These are phyloP conservation scores for Opisthocomus hoazin DNA, from an alignment of 2,113 vertebrate genomes.

Conservation along the genomic window DNA sequence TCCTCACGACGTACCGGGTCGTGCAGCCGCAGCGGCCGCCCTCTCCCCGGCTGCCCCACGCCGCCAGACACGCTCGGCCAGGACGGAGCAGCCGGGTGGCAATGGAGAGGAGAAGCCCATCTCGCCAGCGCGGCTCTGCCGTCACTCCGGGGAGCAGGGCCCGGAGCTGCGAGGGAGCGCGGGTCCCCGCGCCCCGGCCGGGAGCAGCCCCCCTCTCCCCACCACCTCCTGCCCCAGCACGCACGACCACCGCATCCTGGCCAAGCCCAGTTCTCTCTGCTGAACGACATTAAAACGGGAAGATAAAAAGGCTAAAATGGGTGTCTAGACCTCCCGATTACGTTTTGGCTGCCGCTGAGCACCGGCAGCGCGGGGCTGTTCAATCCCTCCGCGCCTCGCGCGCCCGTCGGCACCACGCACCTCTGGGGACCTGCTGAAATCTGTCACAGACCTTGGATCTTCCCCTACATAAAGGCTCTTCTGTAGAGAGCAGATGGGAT, in stretches of 20 bases:
- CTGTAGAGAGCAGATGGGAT: conserved; percentile 29
- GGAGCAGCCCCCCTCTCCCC: neutral
- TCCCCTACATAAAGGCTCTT: conserved; percentile 32
- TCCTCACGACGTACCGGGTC: fast-evolving
- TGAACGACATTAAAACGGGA: neutral
- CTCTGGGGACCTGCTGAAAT: conserved; percentile 51
- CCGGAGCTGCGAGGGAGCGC: fast-evolving
- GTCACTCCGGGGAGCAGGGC: too few species aligned
- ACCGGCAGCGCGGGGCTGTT: neutral
- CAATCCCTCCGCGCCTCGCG: neutral
- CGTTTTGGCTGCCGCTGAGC: neutral
- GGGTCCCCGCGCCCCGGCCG: neutral
- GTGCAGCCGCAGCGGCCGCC: fast-evolving
- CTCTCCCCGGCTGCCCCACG: fast-evolving
- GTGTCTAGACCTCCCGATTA: conserved; percentile 13
- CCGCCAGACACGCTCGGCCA: neutral
- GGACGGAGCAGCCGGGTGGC: fast-evolving
- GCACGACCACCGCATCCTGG: neutral
- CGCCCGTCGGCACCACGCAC: neutral
- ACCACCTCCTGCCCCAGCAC: fast-evolving
- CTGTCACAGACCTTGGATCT: conserved; percentile 68
- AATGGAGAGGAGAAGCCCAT: neutral
- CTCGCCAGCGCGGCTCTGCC: too few species aligned
- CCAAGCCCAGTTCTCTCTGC: neutral
- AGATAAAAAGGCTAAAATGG: neutral